These are phyloP conservation scores for Leucophenga varia DNA, from an alignment of 1,140 invertebrate genomes.

Conservation along the genomic window DNA sequence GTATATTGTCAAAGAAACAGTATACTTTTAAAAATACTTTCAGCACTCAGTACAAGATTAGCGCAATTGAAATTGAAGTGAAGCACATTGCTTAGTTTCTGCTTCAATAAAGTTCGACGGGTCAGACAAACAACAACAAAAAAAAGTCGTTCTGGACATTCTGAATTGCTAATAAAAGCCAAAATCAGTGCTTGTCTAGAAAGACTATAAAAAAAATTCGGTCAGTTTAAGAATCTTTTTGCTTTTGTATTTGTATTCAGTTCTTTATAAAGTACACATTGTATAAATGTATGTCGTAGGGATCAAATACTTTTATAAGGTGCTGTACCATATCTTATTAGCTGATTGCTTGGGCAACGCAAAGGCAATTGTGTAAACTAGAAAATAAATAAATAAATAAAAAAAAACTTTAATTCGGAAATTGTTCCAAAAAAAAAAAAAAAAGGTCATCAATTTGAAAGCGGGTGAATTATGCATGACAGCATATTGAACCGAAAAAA, in stretches of 20 bases:
- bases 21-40: not conserved
- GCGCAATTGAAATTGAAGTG: constrained; percentile 43
- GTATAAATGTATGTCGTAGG: no score
- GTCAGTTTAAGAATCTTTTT: no score
- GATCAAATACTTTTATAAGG: constrained; percentile 53
- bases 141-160: constrained; percentile 19
- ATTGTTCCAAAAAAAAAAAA: not conserved
- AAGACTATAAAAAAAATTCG: constrained; percentile 52
- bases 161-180: constrained; percentile 47
- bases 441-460: constrained; percentile 14
- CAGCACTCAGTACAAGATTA: constrained; percentile 45
- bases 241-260: no score
- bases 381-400: constrained; percentile 31
- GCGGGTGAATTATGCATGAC: constrained; percentile 16
- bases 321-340: constrained; percentile 52
- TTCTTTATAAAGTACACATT: no score
- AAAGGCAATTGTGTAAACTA: constrained; percentile 35
- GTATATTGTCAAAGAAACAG: not conserved
- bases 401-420: constrained; percentile 22
- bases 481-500: constrained; percentile 12
- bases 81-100: not conserved
- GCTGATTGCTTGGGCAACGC: constrained; percentile 45
- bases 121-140: no score
- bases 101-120: no score
- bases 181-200: constrained; percentile 48